Evolutionary conservation across 2,888 invertebrate species (phyloP).

Genomic region (Oxytorus armatus): DNA sequence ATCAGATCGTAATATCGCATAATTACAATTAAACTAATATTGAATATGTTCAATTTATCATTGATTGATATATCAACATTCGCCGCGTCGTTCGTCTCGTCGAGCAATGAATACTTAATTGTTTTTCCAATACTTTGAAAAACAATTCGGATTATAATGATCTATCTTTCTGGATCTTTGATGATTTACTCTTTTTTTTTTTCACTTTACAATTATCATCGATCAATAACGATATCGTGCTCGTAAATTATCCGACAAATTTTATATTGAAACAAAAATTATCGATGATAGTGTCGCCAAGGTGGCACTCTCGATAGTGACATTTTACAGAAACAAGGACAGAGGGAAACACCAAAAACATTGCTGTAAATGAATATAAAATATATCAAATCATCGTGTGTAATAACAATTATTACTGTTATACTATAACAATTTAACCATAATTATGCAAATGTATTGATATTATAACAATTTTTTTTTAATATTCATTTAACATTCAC

Average conservation of each 20-base stretch:
- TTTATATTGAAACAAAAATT: too few species aligned
- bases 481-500: too few species aligned
- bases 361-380: too few species aligned
- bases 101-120: conserved; percentile 38
- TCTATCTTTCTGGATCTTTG: conserved; percentile 2
- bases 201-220: conserved; percentile 46
- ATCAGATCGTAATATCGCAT: conserved; percentile 23
- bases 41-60: conserved; percentile 19
- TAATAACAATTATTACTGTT: too few species aligned
- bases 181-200: conserved; percentile 33
- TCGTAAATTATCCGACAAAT: conserved; percentile 27
- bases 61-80: conserved; percentile 7
- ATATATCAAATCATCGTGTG: too few species aligned
- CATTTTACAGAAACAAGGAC: too few species aligned
- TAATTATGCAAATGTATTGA: too few species aligned
- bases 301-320: too few species aligned
- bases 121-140: conserved; percentile 43
- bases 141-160: conserved; percentile 38
- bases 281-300: too few species aligned
- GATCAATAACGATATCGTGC: conserved; percentile 49
- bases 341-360: too few species aligned
- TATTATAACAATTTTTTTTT: too few species aligned
- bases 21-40: conserved; percentile 31
- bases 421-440: too few species aligned
- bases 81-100: background rate